These are phyloP conservation scores for Chloroceryle inda DNA, from an alignment of 2,797 vertebrate species.

Conservation along the genomic window DNA sequence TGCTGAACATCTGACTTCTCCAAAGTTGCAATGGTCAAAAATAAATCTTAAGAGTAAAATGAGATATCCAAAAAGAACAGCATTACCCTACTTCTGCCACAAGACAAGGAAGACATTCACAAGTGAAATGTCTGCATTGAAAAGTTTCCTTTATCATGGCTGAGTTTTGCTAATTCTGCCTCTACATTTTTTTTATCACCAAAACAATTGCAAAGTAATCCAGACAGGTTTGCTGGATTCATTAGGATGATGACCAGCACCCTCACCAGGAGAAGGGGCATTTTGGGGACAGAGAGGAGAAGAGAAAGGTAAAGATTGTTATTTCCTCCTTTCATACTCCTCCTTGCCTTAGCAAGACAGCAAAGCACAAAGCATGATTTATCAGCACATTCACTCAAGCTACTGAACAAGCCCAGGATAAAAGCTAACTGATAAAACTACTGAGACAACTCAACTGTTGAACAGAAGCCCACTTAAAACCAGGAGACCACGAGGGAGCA, in stretches of 20 bases:
- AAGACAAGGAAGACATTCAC: background rate
- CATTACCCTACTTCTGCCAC: background rate
- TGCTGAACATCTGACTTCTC: background rate
- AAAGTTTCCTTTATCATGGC: background rate
- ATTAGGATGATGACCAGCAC: background rate
- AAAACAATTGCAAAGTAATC: background rate
- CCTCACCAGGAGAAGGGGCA: background rate
- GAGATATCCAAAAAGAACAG: background rate
- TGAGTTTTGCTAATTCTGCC: background rate
- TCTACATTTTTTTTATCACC: background rate
- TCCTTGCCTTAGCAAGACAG: background rate
- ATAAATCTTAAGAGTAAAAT: background rate
- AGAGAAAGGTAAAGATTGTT: background rate
- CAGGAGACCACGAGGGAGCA: background rate
- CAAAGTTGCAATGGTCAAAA: background rate
- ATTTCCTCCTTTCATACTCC: background rate
- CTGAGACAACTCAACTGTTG: background rate
- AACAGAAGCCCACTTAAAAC: background rate
- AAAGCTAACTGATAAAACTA: background rate
- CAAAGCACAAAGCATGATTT: background rate
- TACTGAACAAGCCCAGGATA: background rate
- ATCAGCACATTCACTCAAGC: background rate
- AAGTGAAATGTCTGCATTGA: background rate
- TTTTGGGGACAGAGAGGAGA: background rate
- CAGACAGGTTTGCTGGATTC: background rate